A percentile compares a stretch with the other conserved stretches of the same genome.
phyloP scores from a whole-genome alignment of 2,888 invertebrate species.

The Perizoma affinitatum region DNA sequence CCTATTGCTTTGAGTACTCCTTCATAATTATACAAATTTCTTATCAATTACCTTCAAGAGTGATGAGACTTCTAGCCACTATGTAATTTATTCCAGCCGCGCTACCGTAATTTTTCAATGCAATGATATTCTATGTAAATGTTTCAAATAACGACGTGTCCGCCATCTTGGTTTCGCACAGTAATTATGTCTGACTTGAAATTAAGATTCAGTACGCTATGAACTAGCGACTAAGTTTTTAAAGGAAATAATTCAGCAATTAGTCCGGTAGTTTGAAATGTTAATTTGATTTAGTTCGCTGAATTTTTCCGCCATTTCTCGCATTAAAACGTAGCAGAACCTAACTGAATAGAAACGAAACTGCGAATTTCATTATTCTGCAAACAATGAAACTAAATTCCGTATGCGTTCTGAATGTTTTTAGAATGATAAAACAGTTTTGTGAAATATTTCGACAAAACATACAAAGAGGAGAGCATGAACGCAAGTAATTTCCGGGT shows the following conservation, averaged over 20 bases:
- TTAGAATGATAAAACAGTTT: slow-evolving; percentile 16
- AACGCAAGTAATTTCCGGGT: slow-evolving; percentile 28
- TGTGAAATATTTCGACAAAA: slow-evolving; percentile 21
- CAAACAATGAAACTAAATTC: slow-evolving; percentile 9
- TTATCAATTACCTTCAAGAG: slow-evolving; percentile 17
- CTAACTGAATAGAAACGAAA: slow-evolving; percentile 10
- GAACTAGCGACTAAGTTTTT: slow-evolving; percentile 33
- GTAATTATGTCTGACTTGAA: slow-evolving; percentile 38
- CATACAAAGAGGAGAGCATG: slow-evolving; percentile 22
- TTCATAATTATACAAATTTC: background rate
- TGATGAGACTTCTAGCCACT: slow-evolving; percentile 26
- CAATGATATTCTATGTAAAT: slow-evolving; percentile 38
- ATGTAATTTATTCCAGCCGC: slow-evolving; percentile 37
- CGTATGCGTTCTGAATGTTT: slow-evolving; percentile 4
- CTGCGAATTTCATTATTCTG: slow-evolving; percentile 1
- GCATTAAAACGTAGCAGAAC: slow-evolving; percentile 4
- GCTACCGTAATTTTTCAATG: slow-evolving; percentile 35
- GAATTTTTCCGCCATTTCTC: slow-evolving; percentile 6
- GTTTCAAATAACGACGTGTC: slow-evolving; percentile 35
- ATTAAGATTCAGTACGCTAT: slow-evolving; percentile 41
- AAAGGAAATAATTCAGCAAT: slow-evolving; percentile 29
- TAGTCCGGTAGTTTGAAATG: slow-evolving; percentile 20
- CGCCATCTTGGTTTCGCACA: slow-evolving; percentile 33
- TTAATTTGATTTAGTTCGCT: slow-evolving; percentile 18
- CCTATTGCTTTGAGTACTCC: slow-evolving; percentile 1